Evolutionary conservation across 2,888 invertebrate genomes (phyloP), one percentile per base, ranked within the genome.

Genomic region (Orchesella flavescens): DNA sequence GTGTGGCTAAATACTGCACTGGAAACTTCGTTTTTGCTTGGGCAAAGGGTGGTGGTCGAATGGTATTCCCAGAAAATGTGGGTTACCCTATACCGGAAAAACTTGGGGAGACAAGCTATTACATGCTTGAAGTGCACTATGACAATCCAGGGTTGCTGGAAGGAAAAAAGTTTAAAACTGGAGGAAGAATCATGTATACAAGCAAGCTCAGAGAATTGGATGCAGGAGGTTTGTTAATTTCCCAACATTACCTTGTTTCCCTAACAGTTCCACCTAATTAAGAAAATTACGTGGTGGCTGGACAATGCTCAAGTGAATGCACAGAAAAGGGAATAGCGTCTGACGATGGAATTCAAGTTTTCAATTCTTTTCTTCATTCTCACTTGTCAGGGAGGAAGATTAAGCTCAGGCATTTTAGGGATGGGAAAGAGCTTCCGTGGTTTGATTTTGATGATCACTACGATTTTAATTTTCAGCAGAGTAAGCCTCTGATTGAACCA

Each of bases 181-280:
- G 97, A 0, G 93, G 97, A 75, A 92, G 95, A n/a, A 91, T 97
- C 21, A 94, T 94, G 89, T 94, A 95, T 90, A 96, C 95, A 0
- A 92, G 93, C 0, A 92, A 93, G 19, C 90, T 96, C 53, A 91
- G 97, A 1, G 74, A 23, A 9, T 4, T 34, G 1, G 69, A 80
- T 24, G 72, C 46, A 24, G 13, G 97, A 82, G 93, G 94, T 12
- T 93, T 95, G 96, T 0, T 93, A 95, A 2, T 95, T 0, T 96
- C 96, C 0, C 93, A 95, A 2, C 94, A 94, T 0, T 93, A 95
- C 0, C 94, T 94, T 2, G 94, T 95, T 0, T 91, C 95, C 7
- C 95, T 96, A 90, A 92, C 96, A 63, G 93, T 97, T 24, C 97
- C 97, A 2, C 96, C 97, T 0, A 92, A 93, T 77, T 95, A 95